Evolutionary conservation across 2,113 vertebrate genomes (phyloP), one percentile per base, ranked within the genome.

Genomic region (Pleuronectes platessa): DNA sequence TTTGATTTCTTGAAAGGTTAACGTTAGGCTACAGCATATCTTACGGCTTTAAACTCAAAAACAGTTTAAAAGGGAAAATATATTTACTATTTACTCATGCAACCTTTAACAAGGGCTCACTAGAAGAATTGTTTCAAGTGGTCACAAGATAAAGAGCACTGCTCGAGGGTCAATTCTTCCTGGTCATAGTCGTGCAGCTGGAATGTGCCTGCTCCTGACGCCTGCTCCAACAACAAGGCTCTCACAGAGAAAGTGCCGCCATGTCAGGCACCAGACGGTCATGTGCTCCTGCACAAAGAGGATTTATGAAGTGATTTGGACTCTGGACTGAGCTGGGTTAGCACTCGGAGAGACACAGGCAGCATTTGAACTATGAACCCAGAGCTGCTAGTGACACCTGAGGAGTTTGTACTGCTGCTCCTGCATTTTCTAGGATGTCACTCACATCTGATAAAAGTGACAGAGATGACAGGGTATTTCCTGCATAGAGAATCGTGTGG

Each of bases 221-320:
- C 54, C 31, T 6, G n/a, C 62, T 15, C 12, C 55, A 31, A 73
- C 67, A 83, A 92, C 74, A 78, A 69, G 65, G 55, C 71, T 45
- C 68, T 71, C 27, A 74, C 49, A 72, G 60, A 86, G 63, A 68
- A 40, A 37, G 26, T 24, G 59, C 77, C 45, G 82, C 83, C 47
- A 53, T 42, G 40, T 42, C 12, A 53, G 21, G 3, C 59, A 62
- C n/a, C 6, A 9, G 55, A 37, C 0, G 18, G 63, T 90, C 89
- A 93, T 86, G 88, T 73, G 92, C 6, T 89, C 31, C 45, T 63
- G 47, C 63, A 80, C 81, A 88, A 86, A 79, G 86, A 7, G 84
- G 88, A 90, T 89, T 92, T 90, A 71, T 23, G 14, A 66, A 7
- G 68, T 17, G 24, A 23, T 35, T 13, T 66, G 76, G 47, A 83